Base-by-base conservation (phyloP, 2,113 vertebrate species). In the Leiothrix lutea region DNA sequence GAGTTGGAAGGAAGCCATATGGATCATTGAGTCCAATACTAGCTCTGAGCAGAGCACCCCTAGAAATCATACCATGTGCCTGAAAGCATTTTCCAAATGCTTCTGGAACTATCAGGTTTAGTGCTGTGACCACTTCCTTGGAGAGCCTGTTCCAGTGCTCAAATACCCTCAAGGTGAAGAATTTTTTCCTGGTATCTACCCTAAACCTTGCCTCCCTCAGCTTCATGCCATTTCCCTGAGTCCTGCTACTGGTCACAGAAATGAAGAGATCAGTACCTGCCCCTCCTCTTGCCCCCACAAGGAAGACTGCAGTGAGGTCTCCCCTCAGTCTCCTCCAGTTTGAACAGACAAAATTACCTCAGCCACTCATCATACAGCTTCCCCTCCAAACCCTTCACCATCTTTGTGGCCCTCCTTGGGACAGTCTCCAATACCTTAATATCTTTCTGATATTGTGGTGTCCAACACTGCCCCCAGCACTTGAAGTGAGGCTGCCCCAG, bases 321-420 rank as follows among this genome's bases (percentile, higher is more conserved):
- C n/a, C 6, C 38, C 11, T 45, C 28, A 45, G 15, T 38, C 45
- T 78, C n/a, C 19, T 45, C 23, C 29, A 62, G 28, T 8, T 6
- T 38, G 19, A 40, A 54, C n/a, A 70, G 45, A 61, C 5, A 23
- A 78, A 61, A 23, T 20, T 28, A 38, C 10, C 28, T 54, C n/a
- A 54, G n/a, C 10, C 0, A 0, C 19, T 25, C 20, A 8, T 47
- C n/a, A 29, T 6, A 29, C 0, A 0, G 28, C 28, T 70, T 61
- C 38, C 28, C 10, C n/a, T 47, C n/a, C n/a, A 78, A 60, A n/a
- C 15, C 10, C 38, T 38, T 20, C n/a, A 29, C 38, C 12, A 7
- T 29, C 14, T 6, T 24, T 19, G 22, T 78, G n/a, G 10, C 12
- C 5, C 10, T 77, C 56, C 24, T 40, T n/a, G 29, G 40, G 47